Percentiles rank a stretch among this genome's conserved stretches.
Conservation (phyloP, 2,888 invertebrate species). For the Apamea anceps region DNA sequence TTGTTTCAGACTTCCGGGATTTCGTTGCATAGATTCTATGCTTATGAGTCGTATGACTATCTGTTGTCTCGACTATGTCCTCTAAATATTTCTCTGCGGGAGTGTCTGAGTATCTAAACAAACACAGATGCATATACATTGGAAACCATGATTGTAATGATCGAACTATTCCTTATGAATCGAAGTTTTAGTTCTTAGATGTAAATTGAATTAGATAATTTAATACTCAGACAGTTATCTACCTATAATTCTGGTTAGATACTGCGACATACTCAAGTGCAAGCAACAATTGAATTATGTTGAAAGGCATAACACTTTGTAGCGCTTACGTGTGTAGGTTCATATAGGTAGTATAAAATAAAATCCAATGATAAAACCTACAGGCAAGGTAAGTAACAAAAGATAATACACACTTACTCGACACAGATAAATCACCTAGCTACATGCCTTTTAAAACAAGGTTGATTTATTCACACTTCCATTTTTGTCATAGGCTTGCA, state of each 20-base stretch:
- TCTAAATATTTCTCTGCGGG: slow-evolving; percentile 43
- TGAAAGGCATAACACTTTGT: slow-evolving; percentile 36
- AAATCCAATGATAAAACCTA: slow-evolving; percentile 53
- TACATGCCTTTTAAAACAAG: slow-evolving; percentile 49
- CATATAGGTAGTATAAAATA: slow-evolving; percentile 30
- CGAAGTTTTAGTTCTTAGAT: not conserved
- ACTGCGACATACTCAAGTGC: not conserved
- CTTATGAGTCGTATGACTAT: slow-evolving; percentile 15
- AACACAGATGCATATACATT: slow-evolving; percentile 6
- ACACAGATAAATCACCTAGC: slow-evolving; percentile 54
- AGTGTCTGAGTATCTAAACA: not conserved
- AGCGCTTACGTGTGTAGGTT: slow-evolving; percentile 22
- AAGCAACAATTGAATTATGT: slow-evolving; percentile 36
- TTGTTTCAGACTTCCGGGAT: slow-evolving; percentile 58
- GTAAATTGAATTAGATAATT: not conserved
- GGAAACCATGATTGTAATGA: not conserved
- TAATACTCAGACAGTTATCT: not conserved
- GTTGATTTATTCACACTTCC: slow-evolving; percentile 61
- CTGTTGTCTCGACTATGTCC: slow-evolving; percentile 5
- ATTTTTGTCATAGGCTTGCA: slow-evolving; percentile 41
- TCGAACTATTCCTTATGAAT: not conserved
- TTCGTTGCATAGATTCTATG: slow-evolving; percentile 29
- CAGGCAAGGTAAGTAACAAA: slow-evolving; percentile 59
- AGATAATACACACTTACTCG: slow-evolving; percentile 58
- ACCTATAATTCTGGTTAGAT: slow-evolving; percentile 14